Percentiles rank a stretch among this genome's conserved stretches.
Evolutionary conservation across 2,888 invertebrate genomes (phyloP).

Genomic region (Lasioglossum oenotherae): DNA sequence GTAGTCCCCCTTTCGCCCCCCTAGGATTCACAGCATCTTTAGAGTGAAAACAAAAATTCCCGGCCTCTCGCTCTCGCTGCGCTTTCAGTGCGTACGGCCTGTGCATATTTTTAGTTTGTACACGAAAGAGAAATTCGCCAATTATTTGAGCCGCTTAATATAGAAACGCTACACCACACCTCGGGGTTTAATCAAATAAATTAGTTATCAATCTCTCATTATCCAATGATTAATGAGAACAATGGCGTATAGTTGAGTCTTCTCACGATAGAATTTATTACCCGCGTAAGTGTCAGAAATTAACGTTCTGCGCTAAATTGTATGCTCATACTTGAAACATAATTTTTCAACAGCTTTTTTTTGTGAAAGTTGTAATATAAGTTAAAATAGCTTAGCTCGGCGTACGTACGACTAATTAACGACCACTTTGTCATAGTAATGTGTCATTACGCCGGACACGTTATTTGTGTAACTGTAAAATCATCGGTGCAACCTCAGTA

Average conservation of each 20-base stretch:
- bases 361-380: background rate
- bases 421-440: background rate
- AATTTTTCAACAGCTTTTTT: background rate
- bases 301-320: background rate
- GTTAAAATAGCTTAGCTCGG: background rate
- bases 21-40: too few relatives aligned
- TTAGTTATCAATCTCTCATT: too few relatives aligned
- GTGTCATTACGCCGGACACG: background rate
- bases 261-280: background rate
- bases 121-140: too few relatives aligned
- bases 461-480: slow-evolving; percentile 4
- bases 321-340: background rate
- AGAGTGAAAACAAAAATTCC: too few relatives aligned
- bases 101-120: too few relatives aligned
- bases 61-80: too few relatives aligned
- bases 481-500: background rate
- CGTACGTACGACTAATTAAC: background rate
- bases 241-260: background rate
- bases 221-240: background rate
- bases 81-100: too few relatives aligned
- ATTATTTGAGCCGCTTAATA: too few relatives aligned
- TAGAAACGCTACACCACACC: too few relatives aligned
- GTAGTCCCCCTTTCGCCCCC: too few relatives aligned
- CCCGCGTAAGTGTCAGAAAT: background rate
- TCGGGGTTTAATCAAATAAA: too few relatives aligned